These are phyloP conservation scores for Syngnathus typhle DNA, from an alignment of 2,113 vertebrate genomes.

Conservation along the genomic window DNA sequence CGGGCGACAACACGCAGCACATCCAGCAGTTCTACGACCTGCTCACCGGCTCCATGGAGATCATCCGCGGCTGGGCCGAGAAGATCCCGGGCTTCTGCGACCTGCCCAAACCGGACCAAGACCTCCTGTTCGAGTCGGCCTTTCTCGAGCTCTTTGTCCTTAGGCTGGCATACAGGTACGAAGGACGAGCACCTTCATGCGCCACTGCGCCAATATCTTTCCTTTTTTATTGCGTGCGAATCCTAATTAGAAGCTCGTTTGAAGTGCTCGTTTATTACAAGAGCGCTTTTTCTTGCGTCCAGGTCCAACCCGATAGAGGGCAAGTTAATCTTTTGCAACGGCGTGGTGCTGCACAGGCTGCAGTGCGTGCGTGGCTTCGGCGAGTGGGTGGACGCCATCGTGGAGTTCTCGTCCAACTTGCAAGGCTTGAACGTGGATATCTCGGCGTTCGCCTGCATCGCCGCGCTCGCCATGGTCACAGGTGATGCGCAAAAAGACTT, in stretches of 20 bases:
- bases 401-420: constrained; percentile 96
- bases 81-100: constrained; percentile 93
- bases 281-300: constrained; percentile 29
- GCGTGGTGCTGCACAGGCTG: constrained; percentile 93
- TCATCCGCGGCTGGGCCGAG: constrained; percentile 97
- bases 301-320: constrained; percentile 98
- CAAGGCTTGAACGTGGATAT: constrained; percentile 98
- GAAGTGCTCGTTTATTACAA: background rate
- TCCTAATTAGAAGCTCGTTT: constrained; percentile 3
- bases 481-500: constrained; percentile 64
- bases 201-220: constrained; percentile 59
- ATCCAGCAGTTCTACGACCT: constrained; percentile 99
- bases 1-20: constrained; percentile 95
- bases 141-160: constrained; percentile 97
- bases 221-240: constrained; percentile 70
- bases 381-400: constrained; percentile 98
- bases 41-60: constrained; percentile 98
- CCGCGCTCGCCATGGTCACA: constrained; percentile 98
- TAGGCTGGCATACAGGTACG: constrained; percentile 90
- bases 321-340: constrained; percentile 99
- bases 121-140: constrained; percentile 95
- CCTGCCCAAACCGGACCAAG: constrained; percentile 88
- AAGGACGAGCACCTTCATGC: constrained; percentile 59
- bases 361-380: constrained; percentile 98
- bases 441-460: constrained; percentile 97